Conservation (phyloP, 2,888 invertebrate species). For the Argynnis bischoffii region DNA sequence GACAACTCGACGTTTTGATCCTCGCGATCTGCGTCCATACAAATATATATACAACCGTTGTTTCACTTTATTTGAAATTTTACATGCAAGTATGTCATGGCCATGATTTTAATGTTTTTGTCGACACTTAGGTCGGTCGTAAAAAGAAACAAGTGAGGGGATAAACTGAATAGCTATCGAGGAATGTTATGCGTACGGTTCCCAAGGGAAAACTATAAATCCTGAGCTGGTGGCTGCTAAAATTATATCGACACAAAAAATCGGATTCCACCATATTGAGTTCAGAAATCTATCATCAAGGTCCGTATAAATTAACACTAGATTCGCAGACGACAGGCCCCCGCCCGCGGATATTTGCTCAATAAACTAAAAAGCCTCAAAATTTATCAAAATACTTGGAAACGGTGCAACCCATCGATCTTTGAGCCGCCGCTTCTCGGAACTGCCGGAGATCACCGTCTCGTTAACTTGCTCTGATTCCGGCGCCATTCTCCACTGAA, state of each 20-base stretch:
- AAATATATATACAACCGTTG: not conserved
- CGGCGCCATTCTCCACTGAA: slow-evolving; percentile 34
- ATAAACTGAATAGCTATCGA: slow-evolving; percentile 4
- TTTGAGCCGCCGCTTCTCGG: slow-evolving; percentile 45
- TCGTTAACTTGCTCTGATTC: slow-evolving; percentile 37
- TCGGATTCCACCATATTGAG: slow-evolving; percentile 23
- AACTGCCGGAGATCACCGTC: slow-evolving; percentile 38
- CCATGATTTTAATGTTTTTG: slow-evolving; percentile 9
- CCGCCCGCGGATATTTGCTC: slow-evolving; percentile 32
- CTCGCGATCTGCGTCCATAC: slow-evolving; percentile 22
- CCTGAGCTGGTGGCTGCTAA: slow-evolving; percentile 11
- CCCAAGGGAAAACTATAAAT: slow-evolving; percentile 39
- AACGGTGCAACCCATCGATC: slow-evolving; percentile 45
- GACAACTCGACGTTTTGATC: not conserved
- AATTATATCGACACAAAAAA: slow-evolving; percentile 26
- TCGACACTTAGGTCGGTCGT: slow-evolving; percentile 6
- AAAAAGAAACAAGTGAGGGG: slow-evolving; percentile 12
- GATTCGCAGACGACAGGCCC: slow-evolving; percentile 49
- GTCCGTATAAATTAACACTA: slow-evolving; percentile 48
- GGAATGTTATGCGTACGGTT: slow-evolving; percentile 18
- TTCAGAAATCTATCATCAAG: slow-evolving; percentile 38
- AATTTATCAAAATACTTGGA: slow-evolving; percentile 45
- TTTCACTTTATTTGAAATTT: slow-evolving; percentile 3
- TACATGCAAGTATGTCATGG: not conserved
- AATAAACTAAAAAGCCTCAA: slow-evolving; percentile 24